Conservation (phyloP, 2,797 vertebrate species). For the Syngnathus rostellatus region DNA sequence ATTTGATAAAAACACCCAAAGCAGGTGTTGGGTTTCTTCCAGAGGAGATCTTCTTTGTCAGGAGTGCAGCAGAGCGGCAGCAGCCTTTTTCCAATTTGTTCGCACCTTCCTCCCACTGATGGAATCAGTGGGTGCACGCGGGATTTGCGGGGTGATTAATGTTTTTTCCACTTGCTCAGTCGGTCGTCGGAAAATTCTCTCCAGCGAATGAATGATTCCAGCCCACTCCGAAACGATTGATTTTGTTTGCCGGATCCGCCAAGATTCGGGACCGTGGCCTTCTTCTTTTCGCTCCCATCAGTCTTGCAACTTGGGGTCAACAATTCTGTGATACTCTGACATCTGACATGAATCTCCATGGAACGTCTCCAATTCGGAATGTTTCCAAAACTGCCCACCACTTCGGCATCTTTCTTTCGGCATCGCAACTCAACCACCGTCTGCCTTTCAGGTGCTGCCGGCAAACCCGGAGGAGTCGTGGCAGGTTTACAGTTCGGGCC, state of each 20-base stretch:
- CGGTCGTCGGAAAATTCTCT: background rate
- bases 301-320: background rate
- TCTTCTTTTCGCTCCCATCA: background rate
- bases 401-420: too few relatives aligned
- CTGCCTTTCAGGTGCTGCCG: conserved; percentile 79
- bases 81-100: conserved; percentile 3
- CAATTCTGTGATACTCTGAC: too few relatives aligned
- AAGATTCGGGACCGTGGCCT: background rate
- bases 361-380: too few relatives aligned
- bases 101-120: background rate
- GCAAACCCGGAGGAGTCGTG: conserved; percentile 96
- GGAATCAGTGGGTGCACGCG: background rate
- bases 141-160: background rate
- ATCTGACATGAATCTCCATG: too few relatives aligned
- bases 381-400: too few relatives aligned
- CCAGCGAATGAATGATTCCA: background rate
- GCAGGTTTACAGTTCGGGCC: conserved; percentile 99
- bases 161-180: background rate
- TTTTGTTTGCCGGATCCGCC: background rate
- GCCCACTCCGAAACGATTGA: background rate
- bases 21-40: background rate
- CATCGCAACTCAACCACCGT: background rate
- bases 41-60: background rate
- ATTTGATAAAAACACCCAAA: background rate
- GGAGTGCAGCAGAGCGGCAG: too few relatives aligned